phyloP scores from a whole-genome alignment of 1,140 invertebrate genomes.

The Drosophila ercepeae region DNA sequence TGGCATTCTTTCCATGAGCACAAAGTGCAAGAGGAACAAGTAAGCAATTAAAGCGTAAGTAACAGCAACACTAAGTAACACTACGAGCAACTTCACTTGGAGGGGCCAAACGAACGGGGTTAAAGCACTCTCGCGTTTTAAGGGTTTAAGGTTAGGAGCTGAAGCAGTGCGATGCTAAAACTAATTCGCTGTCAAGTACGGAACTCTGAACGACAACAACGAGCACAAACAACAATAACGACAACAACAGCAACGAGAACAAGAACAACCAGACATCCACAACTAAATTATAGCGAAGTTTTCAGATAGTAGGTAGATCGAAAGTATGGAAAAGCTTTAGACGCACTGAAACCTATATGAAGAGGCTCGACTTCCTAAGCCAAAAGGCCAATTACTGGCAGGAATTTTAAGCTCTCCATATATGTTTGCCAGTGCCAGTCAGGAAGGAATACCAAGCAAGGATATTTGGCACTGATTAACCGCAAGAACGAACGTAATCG shows the following conservation, averaged over 20 bases:
- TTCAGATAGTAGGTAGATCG: neutral
- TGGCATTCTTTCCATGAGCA: neutral
- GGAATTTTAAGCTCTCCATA: too few relatives aligned
- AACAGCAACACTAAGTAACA: slow-evolving; percentile 28
- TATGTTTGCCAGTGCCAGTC: too few relatives aligned
- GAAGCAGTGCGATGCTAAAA: slow-evolving; percentile 12
- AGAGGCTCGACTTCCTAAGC: neutral
- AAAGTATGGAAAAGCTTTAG: slow-evolving; percentile 6
- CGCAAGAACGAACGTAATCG: slow-evolving; percentile 10
- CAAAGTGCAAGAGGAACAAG: slow-evolving; percentile 17
- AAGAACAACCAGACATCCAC: slow-evolving; percentile 19
- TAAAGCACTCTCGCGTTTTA: slow-evolving; percentile 16
- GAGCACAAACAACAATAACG: slow-evolving; percentile 38
- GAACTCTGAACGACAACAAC: slow-evolving; percentile 34
- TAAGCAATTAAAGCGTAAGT: slow-evolving; percentile 50
- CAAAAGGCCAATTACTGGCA: too few relatives aligned
- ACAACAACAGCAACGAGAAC: slow-evolving; percentile 17
- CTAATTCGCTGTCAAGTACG: slow-evolving; percentile 4
- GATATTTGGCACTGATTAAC: slow-evolving; percentile 30
- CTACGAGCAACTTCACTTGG: slow-evolving; percentile 7
- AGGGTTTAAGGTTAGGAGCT: slow-evolving; percentile 27
- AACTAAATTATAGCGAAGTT: slow-evolving; percentile 18
- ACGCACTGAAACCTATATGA: neutral
- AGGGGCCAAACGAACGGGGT: neutral
- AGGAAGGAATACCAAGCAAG: slow-evolving; percentile 23